These are phyloP conservation scores for Myodes glareolus DNA, from an alignment of 2,113 vertebrate species.

Conservation along the genomic window DNA sequence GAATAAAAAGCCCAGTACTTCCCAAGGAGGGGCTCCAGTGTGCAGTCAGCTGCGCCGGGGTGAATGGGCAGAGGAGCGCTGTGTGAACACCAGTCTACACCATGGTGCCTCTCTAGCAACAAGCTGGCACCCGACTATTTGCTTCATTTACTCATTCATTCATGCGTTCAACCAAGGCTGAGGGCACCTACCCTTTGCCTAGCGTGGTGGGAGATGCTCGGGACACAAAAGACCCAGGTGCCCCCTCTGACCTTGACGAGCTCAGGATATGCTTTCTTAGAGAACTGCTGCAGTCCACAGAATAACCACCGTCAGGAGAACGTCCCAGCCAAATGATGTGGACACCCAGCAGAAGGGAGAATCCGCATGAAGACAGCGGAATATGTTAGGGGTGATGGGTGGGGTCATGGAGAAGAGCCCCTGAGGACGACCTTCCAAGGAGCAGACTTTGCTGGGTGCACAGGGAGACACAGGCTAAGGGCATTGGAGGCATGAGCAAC, in stretches of 20 bases:
- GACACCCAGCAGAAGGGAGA: not conserved
- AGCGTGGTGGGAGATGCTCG: not conserved
- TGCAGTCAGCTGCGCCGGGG: constrained; percentile 55
- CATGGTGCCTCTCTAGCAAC: not conserved
- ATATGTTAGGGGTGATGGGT: not conserved
- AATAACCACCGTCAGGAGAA: rapidly evolving
- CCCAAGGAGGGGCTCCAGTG: not conserved
- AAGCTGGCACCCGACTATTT: not conserved
- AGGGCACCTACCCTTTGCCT: not conserved
- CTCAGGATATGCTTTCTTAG: not conserved
- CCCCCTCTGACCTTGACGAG: not conserved
- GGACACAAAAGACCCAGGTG: not conserved
- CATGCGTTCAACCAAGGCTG: not conserved
- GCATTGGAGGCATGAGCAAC: not conserved
- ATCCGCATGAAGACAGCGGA: not conserved
- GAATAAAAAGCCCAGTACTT: constrained; percentile 22
- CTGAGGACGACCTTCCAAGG: not conserved
- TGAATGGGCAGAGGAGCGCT: not conserved
- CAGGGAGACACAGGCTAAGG: not conserved
- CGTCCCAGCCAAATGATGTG: not conserved
- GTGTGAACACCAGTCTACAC: not conserved
- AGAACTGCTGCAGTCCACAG: not conserved
- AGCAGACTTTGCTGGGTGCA: not conserved
- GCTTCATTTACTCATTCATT: not conserved
- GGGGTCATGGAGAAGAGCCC: not conserved